Percentiles rank a stretch among this genome's conserved stretches.
These are phyloP conservation scores for Myiothlypis coronata DNA, from an alignment of 2,797 vertebrate species.

Conservation along the genomic window DNA sequence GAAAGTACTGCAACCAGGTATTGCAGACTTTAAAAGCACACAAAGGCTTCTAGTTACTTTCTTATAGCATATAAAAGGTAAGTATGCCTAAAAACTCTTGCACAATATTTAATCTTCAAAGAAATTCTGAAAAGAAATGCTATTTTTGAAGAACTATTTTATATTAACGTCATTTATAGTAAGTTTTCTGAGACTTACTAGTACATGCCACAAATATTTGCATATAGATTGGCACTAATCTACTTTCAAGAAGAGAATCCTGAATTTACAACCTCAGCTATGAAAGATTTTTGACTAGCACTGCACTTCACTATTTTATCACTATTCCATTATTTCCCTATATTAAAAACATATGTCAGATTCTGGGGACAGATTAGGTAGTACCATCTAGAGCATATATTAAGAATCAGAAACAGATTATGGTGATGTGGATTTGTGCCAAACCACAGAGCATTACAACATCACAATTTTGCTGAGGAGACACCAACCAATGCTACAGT, in stretches of 20 bases:
- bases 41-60: background rate
- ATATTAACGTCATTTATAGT: background rate
- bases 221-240: background rate
- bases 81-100: background rate
- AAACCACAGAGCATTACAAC: slow-evolving; percentile 19
- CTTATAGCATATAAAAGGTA: background rate
- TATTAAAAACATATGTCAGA: background rate
- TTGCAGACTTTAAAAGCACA: background rate
- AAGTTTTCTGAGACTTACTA: background rate
- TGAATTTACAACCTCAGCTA: background rate
- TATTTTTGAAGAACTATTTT: background rate
- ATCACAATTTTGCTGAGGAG: background rate
- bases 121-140: background rate
- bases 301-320: background rate
- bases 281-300: background rate
- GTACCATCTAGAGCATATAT: background rate
- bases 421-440: background rate
- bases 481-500: background rate
- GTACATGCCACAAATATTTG: background rate
- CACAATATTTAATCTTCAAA: background rate
- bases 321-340: background rate
- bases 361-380: background rate
- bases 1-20: background rate
- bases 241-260: background rate
- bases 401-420: slow-evolving; percentile 1